Evolutionary conservation across 2,888 invertebrate genomes (phyloP), one percentile per base, ranked within the genome.

Genomic region (Tridacna crocea): DNA sequence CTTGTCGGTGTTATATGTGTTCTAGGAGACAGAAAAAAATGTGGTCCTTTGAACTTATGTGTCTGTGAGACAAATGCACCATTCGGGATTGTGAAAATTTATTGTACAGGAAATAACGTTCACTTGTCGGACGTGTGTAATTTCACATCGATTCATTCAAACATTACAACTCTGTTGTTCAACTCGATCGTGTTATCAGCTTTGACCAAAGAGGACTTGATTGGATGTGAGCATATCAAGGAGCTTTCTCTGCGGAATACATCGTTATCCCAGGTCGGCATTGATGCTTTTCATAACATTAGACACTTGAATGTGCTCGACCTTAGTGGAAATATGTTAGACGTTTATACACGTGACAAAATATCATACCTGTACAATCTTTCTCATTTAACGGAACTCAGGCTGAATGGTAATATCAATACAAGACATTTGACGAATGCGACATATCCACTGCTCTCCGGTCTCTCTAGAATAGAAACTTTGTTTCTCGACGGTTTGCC

Each of bases 401-500:
- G 36, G 17, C 65, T 65, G 0, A 26, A 26, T 65, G 65, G 27
- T 26, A 65, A 65, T 27, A 17, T 26, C 8, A 65, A 65, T 2
- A 24, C 24, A 26, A 19, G 27, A 65, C 17, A 12, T n/a, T n/a
- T 19, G 27, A 65, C 15, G 17, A 2, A 26, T 17, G 17, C 17
- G 22, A 12, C 22, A 12, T 65, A 65, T 26, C 65, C 65, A 0
- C 24, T 17, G 24, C 36, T 65, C 15, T 2, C 13, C 13, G 19
- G 11, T 17, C 13, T 65, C 27, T 26, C 27, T 1, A 26, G 27
- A 24, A 11, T 65, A 11, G 65, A 65, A 36, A 24, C 26, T 0
- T 63, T 75, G 55, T 75, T 46, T 46, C 27, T 75, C 24, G 75
- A 75, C 27, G 75, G 75, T 17, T 26, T 75, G 27, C 36, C 36